Evolutionary conservation across 2,113 vertebrate species (phyloP).

Genomic region (Phrynosoma platyrhinos): DNA sequence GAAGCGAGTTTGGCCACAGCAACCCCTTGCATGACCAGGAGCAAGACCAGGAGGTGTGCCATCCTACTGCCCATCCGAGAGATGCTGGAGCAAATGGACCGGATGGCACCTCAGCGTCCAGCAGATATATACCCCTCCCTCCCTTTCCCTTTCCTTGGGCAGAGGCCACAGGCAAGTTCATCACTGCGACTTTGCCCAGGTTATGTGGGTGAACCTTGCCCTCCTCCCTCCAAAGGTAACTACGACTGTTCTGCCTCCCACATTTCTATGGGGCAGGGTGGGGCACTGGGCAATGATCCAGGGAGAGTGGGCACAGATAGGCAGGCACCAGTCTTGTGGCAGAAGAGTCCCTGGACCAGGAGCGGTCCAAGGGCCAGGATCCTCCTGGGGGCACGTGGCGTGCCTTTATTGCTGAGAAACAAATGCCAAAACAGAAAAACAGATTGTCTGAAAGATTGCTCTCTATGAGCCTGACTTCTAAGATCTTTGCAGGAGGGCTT

Average conservation of each 20-base stretch:
- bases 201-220: not conserved
- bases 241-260: not conserved
- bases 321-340: not conserved
- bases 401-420: no score
- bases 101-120: rapidly evolving
- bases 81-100: not conserved
- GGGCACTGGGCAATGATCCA: not conserved
- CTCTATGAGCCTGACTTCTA: no score
- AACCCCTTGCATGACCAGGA: not conserved
- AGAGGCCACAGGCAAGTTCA: not conserved
- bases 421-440: no score
- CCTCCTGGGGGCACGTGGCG: no score
- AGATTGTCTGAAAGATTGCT: no score
- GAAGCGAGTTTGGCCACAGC: rapidly evolving
- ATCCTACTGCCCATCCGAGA: not conserved
- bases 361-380: no score
- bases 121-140: not conserved
- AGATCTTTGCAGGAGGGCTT: no score
- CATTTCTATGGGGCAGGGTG: not conserved
- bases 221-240: not conserved
- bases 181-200: not conserved
- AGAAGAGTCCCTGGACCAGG: not conserved
- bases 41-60: not conserved
- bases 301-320: not conserved
- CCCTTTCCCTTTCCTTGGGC: not conserved